Conservation (phyloP, 2,888 invertebrate species). For the Hesperia comma region DNA sequence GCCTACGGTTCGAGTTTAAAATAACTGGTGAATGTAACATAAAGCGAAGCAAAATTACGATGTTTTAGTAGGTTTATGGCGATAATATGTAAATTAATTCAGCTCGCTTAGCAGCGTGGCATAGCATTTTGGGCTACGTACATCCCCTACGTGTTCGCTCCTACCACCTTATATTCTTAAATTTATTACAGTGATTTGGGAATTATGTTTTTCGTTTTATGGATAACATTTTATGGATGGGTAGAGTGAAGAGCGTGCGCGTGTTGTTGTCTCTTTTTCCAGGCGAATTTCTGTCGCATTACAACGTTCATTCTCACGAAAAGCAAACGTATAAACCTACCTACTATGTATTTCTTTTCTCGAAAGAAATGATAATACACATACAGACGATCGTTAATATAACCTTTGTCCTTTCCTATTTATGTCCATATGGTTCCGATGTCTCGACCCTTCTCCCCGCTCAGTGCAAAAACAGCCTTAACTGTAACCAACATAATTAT, state of each 20-base stretch:
- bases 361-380: no score
- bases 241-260: no score
- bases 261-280: no score
- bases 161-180: constrained; percentile 2
- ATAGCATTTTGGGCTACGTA: constrained; percentile 7
- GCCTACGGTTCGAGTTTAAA: constrained; percentile 35
- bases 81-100: constrained; percentile 34
- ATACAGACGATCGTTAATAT: no score
- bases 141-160: constrained; percentile 1
- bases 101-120: constrained; percentile 21
- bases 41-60: constrained; percentile 34
- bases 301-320: no score
- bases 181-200: not conserved
- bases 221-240: no score
- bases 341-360: no score
- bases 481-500: constrained; percentile 27
- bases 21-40: constrained; percentile 33
- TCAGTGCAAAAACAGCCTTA: constrained; percentile 12
- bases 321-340: no score
- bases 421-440: no score
- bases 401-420: no score
- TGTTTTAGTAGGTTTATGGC: constrained; percentile 38
- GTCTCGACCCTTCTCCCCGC: not conserved
- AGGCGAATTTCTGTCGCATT: no score
- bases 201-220: not conserved